These are phyloP conservation scores for Temnopleurus reevesii DNA, from an alignment of 53 echinoderm and acorn worm genomes.

Conservation along the genomic window DNA sequence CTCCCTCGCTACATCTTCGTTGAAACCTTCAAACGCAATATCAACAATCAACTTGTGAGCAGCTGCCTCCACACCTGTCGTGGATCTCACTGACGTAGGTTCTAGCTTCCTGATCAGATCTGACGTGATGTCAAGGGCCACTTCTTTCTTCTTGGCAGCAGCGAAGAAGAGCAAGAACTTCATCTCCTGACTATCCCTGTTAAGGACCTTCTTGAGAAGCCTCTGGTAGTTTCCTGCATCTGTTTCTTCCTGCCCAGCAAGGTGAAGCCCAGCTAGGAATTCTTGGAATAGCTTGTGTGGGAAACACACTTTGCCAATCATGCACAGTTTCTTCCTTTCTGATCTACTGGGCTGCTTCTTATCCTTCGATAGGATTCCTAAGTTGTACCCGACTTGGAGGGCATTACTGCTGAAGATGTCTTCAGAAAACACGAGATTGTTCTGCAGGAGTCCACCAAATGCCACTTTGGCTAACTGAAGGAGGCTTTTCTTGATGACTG, in stretches of 20 bases:
- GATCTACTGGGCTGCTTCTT: neutral
- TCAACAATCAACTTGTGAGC: neutral
- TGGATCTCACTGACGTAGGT: neutral
- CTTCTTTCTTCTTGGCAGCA: neutral
- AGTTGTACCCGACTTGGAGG: neutral
- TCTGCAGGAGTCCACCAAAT: neutral
- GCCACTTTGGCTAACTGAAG: neutral
- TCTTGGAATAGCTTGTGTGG: conserved; percentile 4
- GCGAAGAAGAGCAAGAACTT: conserved; percentile 20
- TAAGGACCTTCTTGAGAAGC: neutral
- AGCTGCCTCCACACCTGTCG: neutral
- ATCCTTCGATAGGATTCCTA: neutral
- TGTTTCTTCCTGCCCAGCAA: neutral
- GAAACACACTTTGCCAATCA: neutral
- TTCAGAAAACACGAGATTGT: neutral
- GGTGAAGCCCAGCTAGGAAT: neutral
- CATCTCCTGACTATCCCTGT: conserved; percentile 8
- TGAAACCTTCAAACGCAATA: neutral
- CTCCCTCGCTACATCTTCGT: neutral
- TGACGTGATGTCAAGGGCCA: conserved; percentile 20
- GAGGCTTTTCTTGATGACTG: neutral
- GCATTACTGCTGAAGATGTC: neutral
- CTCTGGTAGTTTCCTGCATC: neutral
- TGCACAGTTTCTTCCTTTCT: neutral
- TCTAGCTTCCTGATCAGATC: neutral